Evolutionary conservation across 1,140 invertebrate species (phyloP), one percentile per base, ranked within the genome.

Genomic region (Scaptodrosophila lebanonensis): DNA sequence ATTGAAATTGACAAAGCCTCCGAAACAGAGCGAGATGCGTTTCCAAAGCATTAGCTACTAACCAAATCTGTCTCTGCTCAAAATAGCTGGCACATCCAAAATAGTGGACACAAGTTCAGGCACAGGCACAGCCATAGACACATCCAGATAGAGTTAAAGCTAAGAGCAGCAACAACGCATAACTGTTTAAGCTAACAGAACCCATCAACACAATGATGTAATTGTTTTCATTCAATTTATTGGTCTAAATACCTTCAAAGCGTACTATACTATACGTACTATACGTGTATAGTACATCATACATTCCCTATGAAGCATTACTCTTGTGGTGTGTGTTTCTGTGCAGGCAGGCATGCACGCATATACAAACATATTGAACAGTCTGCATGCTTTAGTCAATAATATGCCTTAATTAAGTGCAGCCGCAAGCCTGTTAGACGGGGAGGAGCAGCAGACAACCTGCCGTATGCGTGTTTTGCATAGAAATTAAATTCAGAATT

Each of bases 401-500:
- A 77, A 77, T 79, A 79, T 79, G 73, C 72, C 79, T 77, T 77
- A 77, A 77, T 77, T 77, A 77, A 77, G 73, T 79, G 75, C 73
- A 77, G 73, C 73, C 73, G 65, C 38, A 56, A 64, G 52, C 62
- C 35, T 35, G 22, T 20, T 50, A 27, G 40, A 32, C 44, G 33
- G 13, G 50, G 43, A 56, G 15, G 22, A 48, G 51, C 43, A 7
- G 45, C 18, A 15, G n/a, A n/a, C 53, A 45, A 48, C 58, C 47
- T 54, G 36, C 18, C 22, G 43, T 40, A 48, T 61, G 13, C 20
- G 38, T 48, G 30, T 32, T 17, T 38, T 50, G 44, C 38, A 44
- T 49, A 62, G 56, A 49, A 62, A 57, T 62, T 62, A 57, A 62
- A 62, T 57, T 62, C 44, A 53, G 50, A 57, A 40, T 57, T 62